These are phyloP conservation scores for Drosophila insularis DNA, from an alignment of 1,140 invertebrate species.

Conservation along the genomic window DNA sequence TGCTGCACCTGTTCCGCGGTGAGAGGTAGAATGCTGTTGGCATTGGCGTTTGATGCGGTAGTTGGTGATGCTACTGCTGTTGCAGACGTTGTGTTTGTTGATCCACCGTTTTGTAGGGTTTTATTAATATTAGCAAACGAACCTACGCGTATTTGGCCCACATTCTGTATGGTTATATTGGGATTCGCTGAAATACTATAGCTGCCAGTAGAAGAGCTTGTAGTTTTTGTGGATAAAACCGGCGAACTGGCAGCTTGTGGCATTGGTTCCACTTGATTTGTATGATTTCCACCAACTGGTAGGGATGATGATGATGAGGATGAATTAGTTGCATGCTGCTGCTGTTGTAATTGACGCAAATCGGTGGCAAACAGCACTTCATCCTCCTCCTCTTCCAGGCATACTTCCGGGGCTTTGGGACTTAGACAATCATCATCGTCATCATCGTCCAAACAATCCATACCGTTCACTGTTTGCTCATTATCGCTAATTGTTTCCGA, in stretches of 20 bases:
- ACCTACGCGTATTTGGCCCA: constrained; percentile 73
- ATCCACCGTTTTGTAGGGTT: constrained; percentile 56
- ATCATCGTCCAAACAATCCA: constrained; percentile 73
- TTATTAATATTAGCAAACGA: constrained; percentile 73
- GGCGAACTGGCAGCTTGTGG: constrained; percentile 58
- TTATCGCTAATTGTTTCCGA: constrained; percentile 80
- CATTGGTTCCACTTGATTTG: constrained; percentile 24
- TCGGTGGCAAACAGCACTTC: constrained; percentile 72
- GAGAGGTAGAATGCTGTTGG: constrained; percentile 35
- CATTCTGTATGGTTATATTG: constrained; percentile 63
- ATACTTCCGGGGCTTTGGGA: constrained; percentile 76
- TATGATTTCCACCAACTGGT: constrained; percentile 6
- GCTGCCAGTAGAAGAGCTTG: constrained; percentile 59
- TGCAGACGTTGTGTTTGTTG: constrained; percentile 18
- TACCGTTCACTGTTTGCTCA: constrained; percentile 73
- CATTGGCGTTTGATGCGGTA: constrained; percentile 10
- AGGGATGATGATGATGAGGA: neutral
- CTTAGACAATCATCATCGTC: constrained; percentile 77
- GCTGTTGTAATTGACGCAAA: constrained; percentile 59
- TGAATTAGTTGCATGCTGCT: constrained; percentile 5
- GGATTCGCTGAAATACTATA: constrained; percentile 54
- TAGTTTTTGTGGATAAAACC: constrained; percentile 67
- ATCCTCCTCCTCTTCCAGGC: constrained; percentile 75
- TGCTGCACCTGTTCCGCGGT: constrained; percentile 70
- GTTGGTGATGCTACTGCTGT: constrained; percentile 10